Conservation (phyloP, 2,113 vertebrate genomes). For the Pica pica region DNA sequence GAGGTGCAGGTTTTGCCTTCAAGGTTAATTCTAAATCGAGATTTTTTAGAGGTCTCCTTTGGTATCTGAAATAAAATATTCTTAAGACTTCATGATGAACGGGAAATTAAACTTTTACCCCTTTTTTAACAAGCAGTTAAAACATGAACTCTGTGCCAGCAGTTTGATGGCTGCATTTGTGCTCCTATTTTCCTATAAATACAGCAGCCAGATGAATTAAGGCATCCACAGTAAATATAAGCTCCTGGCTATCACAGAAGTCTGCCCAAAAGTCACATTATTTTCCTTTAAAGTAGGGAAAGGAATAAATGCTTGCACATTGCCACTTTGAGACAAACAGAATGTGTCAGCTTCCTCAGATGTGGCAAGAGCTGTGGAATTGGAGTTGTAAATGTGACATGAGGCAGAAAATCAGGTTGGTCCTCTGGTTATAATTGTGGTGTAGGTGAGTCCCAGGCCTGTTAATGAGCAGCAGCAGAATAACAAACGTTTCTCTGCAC, state of each 20-base stretch:
- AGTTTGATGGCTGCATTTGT: neutral
- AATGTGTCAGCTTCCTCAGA: neutral
- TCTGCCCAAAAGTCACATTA: neutral
- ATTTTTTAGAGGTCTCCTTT: neutral
- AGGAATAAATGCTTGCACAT: neutral
- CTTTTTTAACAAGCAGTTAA: neutral
- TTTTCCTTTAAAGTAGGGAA: neutral
- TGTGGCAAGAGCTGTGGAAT: neutral
- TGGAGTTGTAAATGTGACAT: neutral
- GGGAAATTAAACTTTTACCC: neutral
- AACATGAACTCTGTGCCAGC: neutral
- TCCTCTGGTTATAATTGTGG: neutral
- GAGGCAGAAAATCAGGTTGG: neutral
- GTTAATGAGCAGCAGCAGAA: neutral
- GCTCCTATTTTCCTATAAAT: neutral
- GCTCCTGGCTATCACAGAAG: neutral
- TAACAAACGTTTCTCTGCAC: neutral
- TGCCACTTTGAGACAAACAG: neutral
- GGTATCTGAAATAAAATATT: neutral
- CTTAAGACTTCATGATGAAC: neutral
- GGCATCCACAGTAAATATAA: neutral
- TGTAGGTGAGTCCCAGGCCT: neutral
- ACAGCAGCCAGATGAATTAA: neutral
- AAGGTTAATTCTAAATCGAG: neutral
- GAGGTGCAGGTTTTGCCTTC: neutral